Percentiles rank a stretch among this genome's conserved stretches.
Evolutionary conservation across 2,888 invertebrate species (phyloP).

Genomic region (Amiota communis): DNA sequence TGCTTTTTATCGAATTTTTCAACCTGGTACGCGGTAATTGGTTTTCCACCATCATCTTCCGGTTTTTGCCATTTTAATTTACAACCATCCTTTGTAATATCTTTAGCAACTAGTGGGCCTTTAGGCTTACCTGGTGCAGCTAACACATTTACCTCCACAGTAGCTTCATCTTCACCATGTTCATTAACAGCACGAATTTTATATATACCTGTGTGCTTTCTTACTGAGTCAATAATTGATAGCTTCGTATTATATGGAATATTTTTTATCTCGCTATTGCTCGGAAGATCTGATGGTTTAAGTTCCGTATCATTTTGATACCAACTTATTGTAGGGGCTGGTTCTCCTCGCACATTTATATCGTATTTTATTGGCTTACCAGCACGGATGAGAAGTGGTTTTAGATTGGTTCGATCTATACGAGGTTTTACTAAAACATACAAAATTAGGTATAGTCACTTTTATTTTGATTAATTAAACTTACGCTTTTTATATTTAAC

Average conservation of each 20-base stretch:
- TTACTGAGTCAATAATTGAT: constrained; percentile 83
- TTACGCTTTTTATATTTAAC: constrained; percentile 90
- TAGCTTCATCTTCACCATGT: constrained; percentile 93
- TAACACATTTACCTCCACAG: constrained; percentile 92
- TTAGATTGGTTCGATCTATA: constrained; percentile 95
- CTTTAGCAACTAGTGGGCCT: constrained; percentile 90
- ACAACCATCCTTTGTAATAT: constrained; percentile 91
- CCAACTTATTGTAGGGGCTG: constrained; percentile 95
- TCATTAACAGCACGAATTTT: constrained; percentile 92
- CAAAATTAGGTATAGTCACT: not conserved
- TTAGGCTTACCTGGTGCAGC: constrained; percentile 89
- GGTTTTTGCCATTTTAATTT: constrained; percentile 95
- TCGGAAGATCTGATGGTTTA: constrained; percentile 76
- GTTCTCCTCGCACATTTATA: constrained; percentile 95
- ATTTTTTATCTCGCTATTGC: constrained; percentile 84
- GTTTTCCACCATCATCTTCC: constrained; percentile 95
- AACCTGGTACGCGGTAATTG: constrained; percentile 91
- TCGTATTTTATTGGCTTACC: constrained; percentile 95
- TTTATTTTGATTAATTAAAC: constrained; percentile 67
- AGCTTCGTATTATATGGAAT: constrained; percentile 93
- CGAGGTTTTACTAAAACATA: constrained; percentile 88
- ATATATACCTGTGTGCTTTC: constrained; percentile 92
- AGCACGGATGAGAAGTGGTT: constrained; percentile 89
- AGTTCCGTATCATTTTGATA: constrained; percentile 86
- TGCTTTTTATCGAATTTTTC: constrained; percentile 95